A percentile compares a stretch with the other conserved stretches of the same genome.
Evolutionary conservation across 2,113 vertebrate species (phyloP).

Genomic region (Siniperca knerii): DNA sequence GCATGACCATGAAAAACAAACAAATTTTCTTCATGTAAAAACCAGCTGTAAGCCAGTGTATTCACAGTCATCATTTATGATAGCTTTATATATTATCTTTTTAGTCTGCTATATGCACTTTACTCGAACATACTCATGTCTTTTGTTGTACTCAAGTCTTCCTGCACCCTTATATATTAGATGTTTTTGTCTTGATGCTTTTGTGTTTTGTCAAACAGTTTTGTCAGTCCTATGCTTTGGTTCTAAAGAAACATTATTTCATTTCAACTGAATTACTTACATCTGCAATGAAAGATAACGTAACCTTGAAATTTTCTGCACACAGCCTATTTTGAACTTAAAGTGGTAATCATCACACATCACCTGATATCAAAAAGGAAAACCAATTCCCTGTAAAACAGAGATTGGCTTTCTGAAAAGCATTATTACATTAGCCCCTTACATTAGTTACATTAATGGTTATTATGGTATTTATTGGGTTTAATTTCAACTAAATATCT

Average conservation of each 20-base stretch:
- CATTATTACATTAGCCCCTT: no score
- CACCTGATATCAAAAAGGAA: background rate
- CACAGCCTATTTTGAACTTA: background rate
- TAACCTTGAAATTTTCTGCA: background rate
- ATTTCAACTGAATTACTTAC: background rate
- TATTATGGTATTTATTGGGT: no score
- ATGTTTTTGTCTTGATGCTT: background rate
- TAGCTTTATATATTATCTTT: background rate
- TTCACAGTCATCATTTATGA: background rate
- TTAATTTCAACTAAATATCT: background rate
- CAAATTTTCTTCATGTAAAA: background rate
- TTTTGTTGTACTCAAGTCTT: background rate
- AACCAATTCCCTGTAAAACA: background rate
- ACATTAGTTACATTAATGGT: no score
- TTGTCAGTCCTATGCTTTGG: background rate
- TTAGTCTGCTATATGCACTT: background rate
- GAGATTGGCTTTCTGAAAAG: no score
- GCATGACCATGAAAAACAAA: background rate
- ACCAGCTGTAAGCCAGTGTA: background rate
- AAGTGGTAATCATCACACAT: background rate
- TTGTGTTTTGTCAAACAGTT: background rate
- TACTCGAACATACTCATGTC: background rate
- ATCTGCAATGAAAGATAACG: background rate
- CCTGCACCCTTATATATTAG: background rate
- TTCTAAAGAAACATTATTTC: background rate